Base-by-base conservation (phyloP, 2,888 invertebrate species). In the Physocephala rufipes region DNA sequence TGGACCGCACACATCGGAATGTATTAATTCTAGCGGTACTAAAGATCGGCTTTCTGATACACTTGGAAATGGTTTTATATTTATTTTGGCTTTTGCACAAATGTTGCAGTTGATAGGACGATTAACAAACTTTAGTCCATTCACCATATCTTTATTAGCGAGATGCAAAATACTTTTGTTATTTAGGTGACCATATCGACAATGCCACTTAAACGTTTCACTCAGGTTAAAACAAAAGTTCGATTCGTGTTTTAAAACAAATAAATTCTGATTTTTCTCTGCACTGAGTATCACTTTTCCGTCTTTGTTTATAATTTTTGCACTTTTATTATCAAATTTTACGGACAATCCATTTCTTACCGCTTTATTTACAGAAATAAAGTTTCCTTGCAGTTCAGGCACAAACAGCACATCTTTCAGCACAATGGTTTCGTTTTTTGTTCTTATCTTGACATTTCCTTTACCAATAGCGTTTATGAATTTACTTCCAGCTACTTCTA, bases 351-450 rank as follows among this genome's bases (percentile, higher is more conserved):
- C 72, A 26, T 64, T 63, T 64, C 73, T 73, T 15, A 71, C 51
- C 19, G 72, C 71, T 69, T 74, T 77, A 19, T 72, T 73, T 1
- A 77, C 67, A 12, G 76, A 77, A 36, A 75, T 62, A 30, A 77
- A 77, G 43, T 77, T 76, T 19, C 72, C 67, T 30, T 73, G 71
- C 51, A 77, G 62, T 15, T 51, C 55, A 7, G 73, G 72, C 43
- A 72, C 70, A 64, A 73, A 75, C 26, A 76, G 58, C 13, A 75
- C 77, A 36, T 74, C 71, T 45, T 62, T 49, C 55, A 75, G 70
- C 21, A 43, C 55, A 63, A 58, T 2, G 16, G 15, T 64, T 55
- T 64, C 12, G 26, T 53, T 45, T 53, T 64, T 63, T n/a, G 45
- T 55, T 43, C 15, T 51, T 28, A 64, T n/a, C 24, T 64, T 43